Conservation (phyloP, 2,888 invertebrate species). For the Thelaira solivaga region DNA sequence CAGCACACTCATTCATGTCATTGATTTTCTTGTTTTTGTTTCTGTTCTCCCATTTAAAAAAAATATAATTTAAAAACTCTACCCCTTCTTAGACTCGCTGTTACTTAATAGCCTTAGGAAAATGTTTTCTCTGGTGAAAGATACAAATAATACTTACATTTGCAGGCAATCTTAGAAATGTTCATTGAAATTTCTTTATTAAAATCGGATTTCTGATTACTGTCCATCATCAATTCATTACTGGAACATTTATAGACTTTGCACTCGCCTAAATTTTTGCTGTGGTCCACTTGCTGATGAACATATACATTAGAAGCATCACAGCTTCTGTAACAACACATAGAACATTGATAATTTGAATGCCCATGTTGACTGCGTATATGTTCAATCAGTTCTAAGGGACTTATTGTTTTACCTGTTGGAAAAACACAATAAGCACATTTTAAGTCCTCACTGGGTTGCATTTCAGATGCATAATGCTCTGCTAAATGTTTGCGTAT, state of each 20-base stretch:
- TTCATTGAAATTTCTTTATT: conserved; percentile 30
- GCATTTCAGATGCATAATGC: conserved; percentile 40
- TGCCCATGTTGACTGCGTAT: conserved; percentile 46
- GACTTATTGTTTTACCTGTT: not conserved
- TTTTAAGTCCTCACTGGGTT: conserved; percentile 46
- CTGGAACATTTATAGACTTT: conserved; percentile 55
- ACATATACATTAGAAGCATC: conserved; percentile 52
- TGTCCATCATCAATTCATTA: not conserved
- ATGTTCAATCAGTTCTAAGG: conserved; percentile 52
- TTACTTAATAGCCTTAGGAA: no score
- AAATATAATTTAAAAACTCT: no score
- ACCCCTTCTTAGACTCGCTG: no score
- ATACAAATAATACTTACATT: conserved; percentile 38
- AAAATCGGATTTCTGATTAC: not conserved
- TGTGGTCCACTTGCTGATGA: conserved; percentile 58
- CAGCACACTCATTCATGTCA: no score
- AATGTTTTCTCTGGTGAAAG: no score
- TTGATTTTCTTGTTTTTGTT: no score
- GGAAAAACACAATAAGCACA: conserved; percentile 62
- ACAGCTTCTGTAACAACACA: conserved; percentile 64
- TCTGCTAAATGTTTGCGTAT: conserved; percentile 62
- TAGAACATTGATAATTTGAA: conserved; percentile 62
- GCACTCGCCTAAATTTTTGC: not conserved
- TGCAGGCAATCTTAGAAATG: conserved; percentile 32
- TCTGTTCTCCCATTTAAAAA: no score